Evolutionary conservation across 2,888 invertebrate genomes (phyloP).

Genomic region (Abrostola tripartita): DNA sequence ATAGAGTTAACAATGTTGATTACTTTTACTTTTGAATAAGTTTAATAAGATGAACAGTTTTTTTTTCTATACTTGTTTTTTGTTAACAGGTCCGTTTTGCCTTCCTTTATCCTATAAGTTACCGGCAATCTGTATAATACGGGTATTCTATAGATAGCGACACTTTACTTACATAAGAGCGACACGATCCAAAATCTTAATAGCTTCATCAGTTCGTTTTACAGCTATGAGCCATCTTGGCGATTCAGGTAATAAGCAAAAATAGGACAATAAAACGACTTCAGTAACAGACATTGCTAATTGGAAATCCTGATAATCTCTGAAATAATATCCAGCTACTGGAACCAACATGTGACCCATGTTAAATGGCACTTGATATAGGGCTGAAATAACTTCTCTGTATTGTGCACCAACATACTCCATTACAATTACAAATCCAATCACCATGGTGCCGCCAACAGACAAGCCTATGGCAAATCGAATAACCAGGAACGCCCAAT

Average conservation of each 20-base stretch:
- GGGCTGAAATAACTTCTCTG: constrained; percentile 87
- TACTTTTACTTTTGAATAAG: too few relatives aligned
- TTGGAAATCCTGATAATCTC: constrained; percentile 90
- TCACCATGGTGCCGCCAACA: constrained; percentile 94
- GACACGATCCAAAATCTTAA: constrained; percentile 89
- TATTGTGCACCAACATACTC: constrained; percentile 89
- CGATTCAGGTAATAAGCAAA: constrained; percentile 92
- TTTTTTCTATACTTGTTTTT: too few relatives aligned
- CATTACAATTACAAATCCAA: constrained; percentile 89
- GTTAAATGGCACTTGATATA: constrained; percentile 91
- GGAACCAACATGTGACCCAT: constrained; percentile 90
- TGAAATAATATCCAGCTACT: constrained; percentile 88
- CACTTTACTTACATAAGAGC: constrained; percentile 85
- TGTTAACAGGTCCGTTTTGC: too few relatives aligned
- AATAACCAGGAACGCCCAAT: constrained; percentile 88
- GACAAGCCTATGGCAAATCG: constrained; percentile 92
- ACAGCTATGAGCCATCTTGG: constrained; percentile 93
- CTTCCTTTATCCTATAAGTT: too few relatives aligned
- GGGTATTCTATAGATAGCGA: too few relatives aligned
- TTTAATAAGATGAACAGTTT: too few relatives aligned
- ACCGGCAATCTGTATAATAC: too few relatives aligned
- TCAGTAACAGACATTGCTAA: constrained; percentile 89
- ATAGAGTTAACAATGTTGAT: too few relatives aligned
- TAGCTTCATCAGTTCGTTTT: constrained; percentile 90
- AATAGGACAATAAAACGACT: constrained; percentile 88